These are phyloP conservation scores for Lasioglossum morio DNA, from an alignment of 2,888 invertebrate species.

Conservation along the genomic window DNA sequence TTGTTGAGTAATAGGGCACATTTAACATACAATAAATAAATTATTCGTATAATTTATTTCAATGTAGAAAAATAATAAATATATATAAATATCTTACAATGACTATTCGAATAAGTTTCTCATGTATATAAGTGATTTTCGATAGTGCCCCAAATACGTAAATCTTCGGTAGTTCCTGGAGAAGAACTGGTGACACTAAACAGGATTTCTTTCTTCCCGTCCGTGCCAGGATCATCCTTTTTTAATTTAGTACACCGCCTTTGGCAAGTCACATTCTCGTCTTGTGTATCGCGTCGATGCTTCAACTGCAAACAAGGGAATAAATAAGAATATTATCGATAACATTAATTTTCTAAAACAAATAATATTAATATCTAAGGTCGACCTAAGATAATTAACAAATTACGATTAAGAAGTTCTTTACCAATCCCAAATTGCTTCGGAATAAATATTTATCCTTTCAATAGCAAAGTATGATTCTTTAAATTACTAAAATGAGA, in stretches of 20 bases:
- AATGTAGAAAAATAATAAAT: constrained; percentile 25
- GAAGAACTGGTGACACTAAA: constrained; percentile 13
- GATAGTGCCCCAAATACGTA: constrained; percentile 12
- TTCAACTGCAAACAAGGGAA: constrained; percentile 44
- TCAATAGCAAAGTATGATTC: neutral
- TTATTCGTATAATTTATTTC: constrained; percentile 25
- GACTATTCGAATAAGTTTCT: neutral
- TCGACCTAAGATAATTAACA: neutral
- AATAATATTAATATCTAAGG: neutral
- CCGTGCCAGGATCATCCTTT: constrained; percentile 46
- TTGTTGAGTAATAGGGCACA: neutral
- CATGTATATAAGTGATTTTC: constrained; percentile 13
- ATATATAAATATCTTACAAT: constrained; percentile 27
- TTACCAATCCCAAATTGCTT: neutral
- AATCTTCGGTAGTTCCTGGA: constrained; percentile 12
- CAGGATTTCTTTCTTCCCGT: constrained; percentile 13
- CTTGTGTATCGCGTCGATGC: neutral
- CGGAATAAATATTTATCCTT: neutral
- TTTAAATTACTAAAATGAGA: neutral
- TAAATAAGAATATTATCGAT: neutral
- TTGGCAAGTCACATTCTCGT: constrained; percentile 9
- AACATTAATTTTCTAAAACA: neutral
- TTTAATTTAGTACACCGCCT: constrained; percentile 18
- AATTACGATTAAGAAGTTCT: neutral
- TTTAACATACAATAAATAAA: neutral